A percentile compares a stretch with the other conserved stretches of the same genome.
Conservation (phyloP, 2,113 vertebrate species). For the Leiothrix lutea region DNA sequence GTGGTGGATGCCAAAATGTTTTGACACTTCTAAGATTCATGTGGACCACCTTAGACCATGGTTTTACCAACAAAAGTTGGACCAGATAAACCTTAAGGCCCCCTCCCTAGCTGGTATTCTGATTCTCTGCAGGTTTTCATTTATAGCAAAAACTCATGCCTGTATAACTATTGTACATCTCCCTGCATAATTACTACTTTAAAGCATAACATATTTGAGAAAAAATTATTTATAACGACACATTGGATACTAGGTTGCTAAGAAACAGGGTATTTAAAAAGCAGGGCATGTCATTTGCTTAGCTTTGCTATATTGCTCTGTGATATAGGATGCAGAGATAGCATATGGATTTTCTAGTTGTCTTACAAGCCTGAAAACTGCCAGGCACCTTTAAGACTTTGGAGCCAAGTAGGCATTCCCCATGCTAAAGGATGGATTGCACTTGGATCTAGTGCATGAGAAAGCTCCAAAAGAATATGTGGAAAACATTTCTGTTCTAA, state of each 20-base stretch:
- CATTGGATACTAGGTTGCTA: not conserved
- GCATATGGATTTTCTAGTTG: not conserved
- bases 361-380: not conserved
- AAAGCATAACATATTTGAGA: not conserved
- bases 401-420: not conserved
- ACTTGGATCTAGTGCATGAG: not conserved
- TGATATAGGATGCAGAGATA: not conserved
- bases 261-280: not conserved
- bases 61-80: not conserved
- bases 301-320: not conserved
- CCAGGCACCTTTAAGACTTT: not conserved
- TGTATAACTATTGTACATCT: not conserved
- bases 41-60: not conserved
- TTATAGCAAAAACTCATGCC: not conserved
- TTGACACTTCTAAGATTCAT: not conserved
- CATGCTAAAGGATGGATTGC: not conserved
- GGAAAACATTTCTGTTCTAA: not conserved
- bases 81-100: not conserved
- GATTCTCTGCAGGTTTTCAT: not conserved
- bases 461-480: not conserved
- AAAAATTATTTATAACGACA: not conserved
- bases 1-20: not conserved
- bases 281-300: not conserved
- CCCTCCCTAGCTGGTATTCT: not conserved
- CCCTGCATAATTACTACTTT: not conserved